Base-by-base conservation (phyloP, 2,113 vertebrate genomes). In the Pelmatolapia mariae region DNA sequence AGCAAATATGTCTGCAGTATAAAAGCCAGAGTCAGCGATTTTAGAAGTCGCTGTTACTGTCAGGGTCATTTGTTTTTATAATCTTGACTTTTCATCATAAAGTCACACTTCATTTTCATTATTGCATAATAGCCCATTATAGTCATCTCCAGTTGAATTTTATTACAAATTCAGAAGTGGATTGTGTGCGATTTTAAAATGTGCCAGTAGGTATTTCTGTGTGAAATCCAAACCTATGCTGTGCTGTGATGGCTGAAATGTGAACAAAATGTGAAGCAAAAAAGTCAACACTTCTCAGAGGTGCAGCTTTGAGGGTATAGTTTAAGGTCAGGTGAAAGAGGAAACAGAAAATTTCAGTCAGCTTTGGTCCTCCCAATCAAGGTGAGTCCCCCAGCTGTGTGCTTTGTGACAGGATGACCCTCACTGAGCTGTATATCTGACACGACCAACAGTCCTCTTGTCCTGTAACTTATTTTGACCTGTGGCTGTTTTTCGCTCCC, bases 21-120 rank as follows among this genome's bases (percentile, higher is more conserved):
- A 66, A 91, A 15, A 84, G 73, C 68, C 15, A 8, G 53, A 89
- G 83, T 95, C 94, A 95, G 95, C 92, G 81, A 86, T 90, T 93
- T 91, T 93, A 79, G 87, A 94, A 93, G 94, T 92, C 90, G 90
- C 88, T 83, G 68, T 87, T 79, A 59, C 90, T 88, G 86, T 91
- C 68, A 56, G 90, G 90, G 85, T 94, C 87, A 92, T 94, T 93
- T 91, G 82, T 90, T 93, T 95, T 94, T 87, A 95, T 91, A 92
- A 92, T 90, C 93, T 73, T 87, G 57, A 92, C 90, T 92, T 92
- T 89, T 93, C 81, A 82, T 76, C 43, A 79, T 76, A 22, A 87
- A 90, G 84, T 87, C 59, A 53, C 19, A 76, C 88, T 66, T 82
- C 71, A 81, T 82, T 87, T 89, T 85, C 68, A 61, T 87, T 78